A percentile compares a stretch with the other conserved stretches of the same genome.
Conservation (phyloP, 2,113 vertebrate genomes). For the Crocuta crocuta region DNA sequence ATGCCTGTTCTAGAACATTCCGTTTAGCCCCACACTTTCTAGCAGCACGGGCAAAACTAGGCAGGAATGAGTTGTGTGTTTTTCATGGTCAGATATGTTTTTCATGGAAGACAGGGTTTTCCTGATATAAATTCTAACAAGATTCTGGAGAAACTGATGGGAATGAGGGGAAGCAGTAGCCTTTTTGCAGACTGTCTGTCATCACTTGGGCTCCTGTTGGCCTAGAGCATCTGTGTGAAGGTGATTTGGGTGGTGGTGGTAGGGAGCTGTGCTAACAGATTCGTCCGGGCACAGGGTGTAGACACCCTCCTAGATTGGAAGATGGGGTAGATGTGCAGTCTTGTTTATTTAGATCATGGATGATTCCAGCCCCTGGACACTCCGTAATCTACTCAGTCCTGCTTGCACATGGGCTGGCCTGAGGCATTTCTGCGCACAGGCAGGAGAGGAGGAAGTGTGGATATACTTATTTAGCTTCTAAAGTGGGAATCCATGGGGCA, state of each 20-base stretch:
- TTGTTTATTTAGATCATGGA: background rate
- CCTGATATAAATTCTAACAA: background rate
- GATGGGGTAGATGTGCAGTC: fast-evolving
- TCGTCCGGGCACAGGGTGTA: fast-evolving
- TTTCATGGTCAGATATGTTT: background rate
- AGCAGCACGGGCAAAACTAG: background rate
- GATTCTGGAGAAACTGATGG: background rate
- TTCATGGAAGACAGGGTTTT: background rate
- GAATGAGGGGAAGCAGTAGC: fast-evolving
- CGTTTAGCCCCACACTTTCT: background rate
- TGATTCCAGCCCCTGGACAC: background rate
- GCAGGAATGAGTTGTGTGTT: background rate
- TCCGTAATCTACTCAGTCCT: background rate
- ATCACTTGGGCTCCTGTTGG: fast-evolving
- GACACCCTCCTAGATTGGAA: background rate
- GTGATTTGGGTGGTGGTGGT: background rate
- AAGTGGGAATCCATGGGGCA: background rate
- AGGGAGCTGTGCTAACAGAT: fast-evolving
- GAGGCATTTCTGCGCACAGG: fast-evolving
- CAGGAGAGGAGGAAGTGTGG: background rate
- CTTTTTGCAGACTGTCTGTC: background rate
- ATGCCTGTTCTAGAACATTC: fast-evolving
- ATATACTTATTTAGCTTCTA: background rate
- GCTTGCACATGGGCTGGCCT: fast-evolving
- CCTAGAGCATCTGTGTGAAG: fast-evolving